Conservation (phyloP, 2,797 vertebrate species). For the Oreochromis grahami region DNA sequence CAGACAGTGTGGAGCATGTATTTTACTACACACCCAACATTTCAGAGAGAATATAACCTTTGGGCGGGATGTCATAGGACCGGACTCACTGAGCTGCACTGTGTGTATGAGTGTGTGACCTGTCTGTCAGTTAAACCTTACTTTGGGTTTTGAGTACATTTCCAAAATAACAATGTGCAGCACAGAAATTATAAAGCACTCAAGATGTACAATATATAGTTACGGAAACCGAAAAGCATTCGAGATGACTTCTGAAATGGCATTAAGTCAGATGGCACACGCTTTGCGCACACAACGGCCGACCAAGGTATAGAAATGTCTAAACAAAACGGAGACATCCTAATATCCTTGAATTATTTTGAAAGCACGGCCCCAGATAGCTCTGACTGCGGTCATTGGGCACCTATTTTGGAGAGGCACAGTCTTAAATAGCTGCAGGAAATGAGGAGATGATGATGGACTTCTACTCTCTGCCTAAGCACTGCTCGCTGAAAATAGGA, state of each 20-base stretch:
- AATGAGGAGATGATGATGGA: constrained; percentile 79
- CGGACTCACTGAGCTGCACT: constrained; percentile 52
- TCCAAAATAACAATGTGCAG: constrained; percentile 83
- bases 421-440: constrained; percentile 73
- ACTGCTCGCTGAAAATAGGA: constrained; percentile 61
- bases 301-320: constrained; percentile 65
- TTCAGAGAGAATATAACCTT: constrained; percentile 82
- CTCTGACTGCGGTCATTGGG: constrained; percentile 63
- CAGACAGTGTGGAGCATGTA: constrained; percentile 83
- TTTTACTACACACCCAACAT: constrained; percentile 84
- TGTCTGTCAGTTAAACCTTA: constrained; percentile 81
- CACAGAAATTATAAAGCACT: constrained; percentile 83
- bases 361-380: constrained; percentile 67
- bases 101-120: constrained; percentile 41
- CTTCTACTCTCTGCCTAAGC: constrained; percentile 65
- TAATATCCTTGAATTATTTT: constrained; percentile 74
- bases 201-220: constrained; percentile 82
- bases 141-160: constrained; percentile 80
- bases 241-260: constrained; percentile 70
- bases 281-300: constrained; percentile 57
- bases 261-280: constrained; percentile 66
- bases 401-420: constrained; percentile 62
- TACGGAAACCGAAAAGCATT: constrained; percentile 76
- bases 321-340: constrained; percentile 75
- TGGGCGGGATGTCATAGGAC: constrained; percentile 77